These are phyloP conservation scores for Onychomys torridus DNA, from an alignment of 2,797 vertebrate genomes.

Conservation along the genomic window DNA sequence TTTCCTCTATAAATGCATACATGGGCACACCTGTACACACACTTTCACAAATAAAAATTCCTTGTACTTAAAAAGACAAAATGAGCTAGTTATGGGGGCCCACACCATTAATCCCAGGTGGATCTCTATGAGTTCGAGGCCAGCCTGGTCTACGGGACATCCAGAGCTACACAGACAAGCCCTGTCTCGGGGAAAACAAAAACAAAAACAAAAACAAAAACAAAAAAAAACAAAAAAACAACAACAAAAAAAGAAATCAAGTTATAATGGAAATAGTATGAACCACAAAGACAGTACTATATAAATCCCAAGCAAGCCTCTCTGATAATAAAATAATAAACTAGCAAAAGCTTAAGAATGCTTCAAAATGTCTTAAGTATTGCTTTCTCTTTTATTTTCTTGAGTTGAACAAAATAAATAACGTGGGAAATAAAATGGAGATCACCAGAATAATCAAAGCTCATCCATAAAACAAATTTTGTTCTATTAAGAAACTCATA, in stretches of 20 bases:
- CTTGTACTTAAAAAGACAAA: background rate
- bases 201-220: background rate
- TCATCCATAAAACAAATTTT: constrained; percentile 19
- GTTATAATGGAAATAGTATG: background rate
- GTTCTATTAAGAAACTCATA: constrained; percentile 1
- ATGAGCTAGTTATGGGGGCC: background rate
- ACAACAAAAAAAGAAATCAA: background rate
- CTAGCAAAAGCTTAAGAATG: constrained; percentile 51
- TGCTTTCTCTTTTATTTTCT: background rate
- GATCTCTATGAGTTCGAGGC: background rate
- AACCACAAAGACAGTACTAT: background rate
- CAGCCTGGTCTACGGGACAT: background rate
- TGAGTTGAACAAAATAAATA: constrained; percentile 52
- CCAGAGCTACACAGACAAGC: background rate
- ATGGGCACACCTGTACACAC: background rate
- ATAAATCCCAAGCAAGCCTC: background rate
- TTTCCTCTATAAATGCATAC: background rate
- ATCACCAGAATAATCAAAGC: constrained; percentile 43
- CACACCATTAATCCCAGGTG: background rate
- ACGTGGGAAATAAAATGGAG: constrained; percentile 18
- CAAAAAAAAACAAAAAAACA: background rate
- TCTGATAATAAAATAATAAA: constrained; percentile 2
- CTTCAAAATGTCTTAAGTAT: constrained; percentile 22
- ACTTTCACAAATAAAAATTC: background rate
- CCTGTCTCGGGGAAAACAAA: background rate